A percentile compares a stretch with the other conserved stretches of the same genome.
These are phyloP conservation scores for Hydrotaea cyrtoneurina DNA, from an alignment of 2,888 invertebrate species.

Conservation along the genomic window DNA sequence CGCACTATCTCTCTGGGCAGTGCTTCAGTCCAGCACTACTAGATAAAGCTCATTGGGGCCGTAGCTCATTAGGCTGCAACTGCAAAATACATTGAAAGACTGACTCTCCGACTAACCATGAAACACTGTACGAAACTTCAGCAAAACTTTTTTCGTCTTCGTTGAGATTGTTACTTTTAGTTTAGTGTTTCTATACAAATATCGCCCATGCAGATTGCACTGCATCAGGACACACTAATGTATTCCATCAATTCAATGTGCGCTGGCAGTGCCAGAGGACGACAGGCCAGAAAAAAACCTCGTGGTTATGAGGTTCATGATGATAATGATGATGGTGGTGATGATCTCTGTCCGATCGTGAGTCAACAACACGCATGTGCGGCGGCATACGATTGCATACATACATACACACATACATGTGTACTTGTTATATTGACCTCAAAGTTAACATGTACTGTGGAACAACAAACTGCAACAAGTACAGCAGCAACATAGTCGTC, in stretches of 20 bases:
- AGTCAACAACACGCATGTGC: constrained; percentile 53
- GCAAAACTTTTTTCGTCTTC: too few relatives aligned
- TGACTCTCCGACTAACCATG: too few relatives aligned
- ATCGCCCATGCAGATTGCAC: background rate
- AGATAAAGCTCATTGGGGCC: too few relatives aligned
- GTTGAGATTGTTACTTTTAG: too few relatives aligned
- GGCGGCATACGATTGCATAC: background rate
- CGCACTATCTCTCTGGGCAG: too few relatives aligned
- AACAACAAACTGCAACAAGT: constrained; percentile 15
- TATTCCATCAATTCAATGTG: background rate
- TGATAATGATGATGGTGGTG: constrained; percentile 29
- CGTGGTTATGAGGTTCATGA: constrained; percentile 27
- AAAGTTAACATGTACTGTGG: constrained; percentile 51
- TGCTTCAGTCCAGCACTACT: too few relatives aligned
- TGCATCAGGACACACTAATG: background rate
- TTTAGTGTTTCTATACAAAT: background rate
- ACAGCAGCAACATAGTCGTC: constrained; percentile 13
- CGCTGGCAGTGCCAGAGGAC: background rate
- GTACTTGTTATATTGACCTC: constrained; percentile 49
- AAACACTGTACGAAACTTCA: too few relatives aligned
- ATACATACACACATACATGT: background rate
- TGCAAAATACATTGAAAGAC: too few relatives aligned
- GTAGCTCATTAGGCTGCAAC: too few relatives aligned
- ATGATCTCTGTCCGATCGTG: constrained; percentile 35
- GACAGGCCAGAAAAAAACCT: constrained; percentile 21